A percentile compares a stretch with the other conserved stretches of the same genome.
Conservation (phyloP, 2,888 invertebrate species). For the Balanococcus diminutus region DNA sequence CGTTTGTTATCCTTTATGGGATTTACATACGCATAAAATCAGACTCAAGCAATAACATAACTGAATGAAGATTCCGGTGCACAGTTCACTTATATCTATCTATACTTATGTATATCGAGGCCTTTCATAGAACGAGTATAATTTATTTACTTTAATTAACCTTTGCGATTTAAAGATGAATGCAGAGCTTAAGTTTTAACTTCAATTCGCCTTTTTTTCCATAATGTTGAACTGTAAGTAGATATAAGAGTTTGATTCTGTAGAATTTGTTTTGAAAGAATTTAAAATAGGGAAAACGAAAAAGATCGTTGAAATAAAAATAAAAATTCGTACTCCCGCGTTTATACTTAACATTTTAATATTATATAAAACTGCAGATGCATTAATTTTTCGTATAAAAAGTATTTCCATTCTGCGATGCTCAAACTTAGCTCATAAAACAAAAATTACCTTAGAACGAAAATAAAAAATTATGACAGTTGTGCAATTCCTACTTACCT, state of each 20-base stretch:
- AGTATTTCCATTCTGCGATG: background rate
- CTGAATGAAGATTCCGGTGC: background rate
- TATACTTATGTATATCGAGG: background rate
- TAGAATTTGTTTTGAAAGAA: no score
- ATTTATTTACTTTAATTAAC: background rate
- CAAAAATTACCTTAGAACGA: background rate
- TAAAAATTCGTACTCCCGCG: background rate
- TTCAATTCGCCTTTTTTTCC: background rate
- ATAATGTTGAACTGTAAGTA: no score
- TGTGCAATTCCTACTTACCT: background rate
- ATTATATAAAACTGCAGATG: background rate
- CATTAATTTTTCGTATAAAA: constrained; percentile 7
- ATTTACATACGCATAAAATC: background rate
- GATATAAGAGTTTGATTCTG: no score
- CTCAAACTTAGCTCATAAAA: background rate
- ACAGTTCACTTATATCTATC: no score
- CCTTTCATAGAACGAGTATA: background rate
- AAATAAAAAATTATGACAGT: constrained; percentile 30
- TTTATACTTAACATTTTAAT: background rate
- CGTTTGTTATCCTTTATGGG: background rate
- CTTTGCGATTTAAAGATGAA: background rate
- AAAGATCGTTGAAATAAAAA: background rate
- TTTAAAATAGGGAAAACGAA: background rate
- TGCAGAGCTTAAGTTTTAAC: background rate
- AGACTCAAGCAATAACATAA: background rate